phyloP scores from a whole-genome alignment of 2,888 invertebrate genomes.

The Acrobasis suavella region DNA sequence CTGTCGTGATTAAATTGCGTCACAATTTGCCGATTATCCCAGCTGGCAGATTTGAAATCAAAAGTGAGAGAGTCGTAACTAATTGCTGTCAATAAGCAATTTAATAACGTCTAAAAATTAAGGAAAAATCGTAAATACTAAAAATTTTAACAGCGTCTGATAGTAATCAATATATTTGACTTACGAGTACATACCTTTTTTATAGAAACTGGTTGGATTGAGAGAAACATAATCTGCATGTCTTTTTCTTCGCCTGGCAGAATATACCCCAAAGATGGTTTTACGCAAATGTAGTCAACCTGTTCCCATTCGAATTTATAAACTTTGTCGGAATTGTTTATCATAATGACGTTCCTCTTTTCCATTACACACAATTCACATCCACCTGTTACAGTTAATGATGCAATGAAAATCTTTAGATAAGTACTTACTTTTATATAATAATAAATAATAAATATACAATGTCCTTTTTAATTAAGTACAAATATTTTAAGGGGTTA shows the following conservation, averaged over 20 bases:
- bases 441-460: too few relatives aligned
- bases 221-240: slow-evolving; percentile 67
- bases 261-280: slow-evolving; percentile 70
- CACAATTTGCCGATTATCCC: slow-evolving; percentile 73
- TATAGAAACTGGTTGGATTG: slow-evolving; percentile 52
- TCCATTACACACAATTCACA: slow-evolving; percentile 63
- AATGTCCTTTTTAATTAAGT: too few relatives aligned
- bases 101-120: slow-evolving; percentile 55
- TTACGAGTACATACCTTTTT: slow-evolving; percentile 53
- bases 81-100: slow-evolving; percentile 55
- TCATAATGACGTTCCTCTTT: slow-evolving; percentile 64
- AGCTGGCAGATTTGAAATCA: slow-evolving; percentile 62
- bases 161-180: not conserved
- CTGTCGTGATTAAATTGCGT: slow-evolving; percentile 61
- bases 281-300: slow-evolving; percentile 57
- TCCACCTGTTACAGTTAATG: slow-evolving; percentile 53
- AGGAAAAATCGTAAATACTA: slow-evolving; percentile 12
- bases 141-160: not conserved
- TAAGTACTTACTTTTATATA: too few relatives aligned
- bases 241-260: slow-evolving; percentile 77
- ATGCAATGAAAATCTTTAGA: not conserved
- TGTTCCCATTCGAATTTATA: slow-evolving; percentile 68
- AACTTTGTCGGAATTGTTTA: slow-evolving; percentile 74
- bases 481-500: too few relatives aligned
- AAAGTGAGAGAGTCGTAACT: slow-evolving; percentile 59